These are phyloP conservation scores for Salarias fasciatus DNA, from an alignment of 2,797 vertebrate species.

Conservation along the genomic window DNA sequence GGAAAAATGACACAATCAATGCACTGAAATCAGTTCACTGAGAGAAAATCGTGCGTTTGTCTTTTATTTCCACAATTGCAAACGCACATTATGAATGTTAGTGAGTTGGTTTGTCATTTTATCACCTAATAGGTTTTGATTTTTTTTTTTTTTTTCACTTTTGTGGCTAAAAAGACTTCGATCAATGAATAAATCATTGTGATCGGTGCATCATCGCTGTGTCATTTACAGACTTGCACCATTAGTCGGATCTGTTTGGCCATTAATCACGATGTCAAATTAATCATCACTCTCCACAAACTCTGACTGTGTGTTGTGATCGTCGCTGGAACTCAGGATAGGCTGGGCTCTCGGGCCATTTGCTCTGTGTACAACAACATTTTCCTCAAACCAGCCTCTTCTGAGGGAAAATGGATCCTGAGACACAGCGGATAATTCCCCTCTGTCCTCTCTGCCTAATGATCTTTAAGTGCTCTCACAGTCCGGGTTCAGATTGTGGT, in stretches of 20 bases:
- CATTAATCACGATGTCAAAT: constrained; percentile 14
- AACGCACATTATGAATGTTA: no score
- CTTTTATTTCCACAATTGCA: no score
- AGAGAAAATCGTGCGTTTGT: no score
- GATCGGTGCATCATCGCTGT: no score
- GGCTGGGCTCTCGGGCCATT: neutral
- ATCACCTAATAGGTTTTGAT: no score
- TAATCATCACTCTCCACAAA: neutral
- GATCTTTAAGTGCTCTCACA: constrained; percentile 61
- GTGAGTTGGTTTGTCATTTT: no score
- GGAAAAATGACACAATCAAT: neutral
- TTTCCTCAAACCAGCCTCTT: constrained; percentile 24
- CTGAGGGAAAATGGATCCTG: constrained; percentile 29
- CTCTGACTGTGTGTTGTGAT: neutral
- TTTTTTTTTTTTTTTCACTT: no score
- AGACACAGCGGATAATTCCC: constrained; percentile 23
- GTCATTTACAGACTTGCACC: no score
- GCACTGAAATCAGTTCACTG: neutral
- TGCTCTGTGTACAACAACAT: constrained; percentile 3
- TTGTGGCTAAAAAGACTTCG: no score
- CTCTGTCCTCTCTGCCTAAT: constrained; percentile 41
- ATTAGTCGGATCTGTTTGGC: constrained; percentile 10
- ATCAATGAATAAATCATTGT: no score
- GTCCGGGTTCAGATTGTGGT: constrained; percentile 49
- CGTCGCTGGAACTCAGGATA: neutral